These are phyloP conservation scores for Mallotus villosus DNA, from an alignment of 2,797 vertebrate genomes.

Conservation along the genomic window DNA sequence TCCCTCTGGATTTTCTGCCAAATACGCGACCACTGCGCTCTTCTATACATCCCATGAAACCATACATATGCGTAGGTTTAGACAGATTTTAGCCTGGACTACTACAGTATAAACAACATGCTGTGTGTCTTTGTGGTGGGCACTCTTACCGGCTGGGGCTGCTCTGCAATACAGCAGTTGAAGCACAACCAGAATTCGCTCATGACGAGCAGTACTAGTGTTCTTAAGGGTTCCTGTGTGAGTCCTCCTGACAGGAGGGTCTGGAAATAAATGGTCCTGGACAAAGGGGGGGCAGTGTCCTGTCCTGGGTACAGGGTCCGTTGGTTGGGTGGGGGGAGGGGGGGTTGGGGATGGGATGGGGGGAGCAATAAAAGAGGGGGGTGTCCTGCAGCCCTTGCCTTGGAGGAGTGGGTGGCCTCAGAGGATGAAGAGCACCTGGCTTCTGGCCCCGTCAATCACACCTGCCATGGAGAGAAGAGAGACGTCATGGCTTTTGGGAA, in stretches of 20 bases:
- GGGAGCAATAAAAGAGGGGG: constrained; percentile 1
- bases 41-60: no score
- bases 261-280: neutral
- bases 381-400: neutral
- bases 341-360: neutral
- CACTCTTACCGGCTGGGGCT: constrained; percentile 86
- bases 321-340: neutral
- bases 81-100: no score
- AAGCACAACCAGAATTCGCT: constrained; percentile 92
- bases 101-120: no score
- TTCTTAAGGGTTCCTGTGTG: neutral
- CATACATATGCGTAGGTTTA: no score
- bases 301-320: constrained; percentile 15
- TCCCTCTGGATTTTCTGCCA: no score
- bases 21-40: no score
- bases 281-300: neutral
- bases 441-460: neutral
- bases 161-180: constrained; percentile 91
- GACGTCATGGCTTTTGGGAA: neutral
- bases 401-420: constrained; percentile 14
- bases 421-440: neutral
- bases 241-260: constrained; percentile 12
- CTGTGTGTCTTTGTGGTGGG: neutral
- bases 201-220: constrained; percentile 60
- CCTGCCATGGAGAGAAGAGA: constrained; percentile 9